Evolutionary conservation across 2,888 invertebrate genomes (phyloP).

Genomic region (Chrysodeixis includens): DNA sequence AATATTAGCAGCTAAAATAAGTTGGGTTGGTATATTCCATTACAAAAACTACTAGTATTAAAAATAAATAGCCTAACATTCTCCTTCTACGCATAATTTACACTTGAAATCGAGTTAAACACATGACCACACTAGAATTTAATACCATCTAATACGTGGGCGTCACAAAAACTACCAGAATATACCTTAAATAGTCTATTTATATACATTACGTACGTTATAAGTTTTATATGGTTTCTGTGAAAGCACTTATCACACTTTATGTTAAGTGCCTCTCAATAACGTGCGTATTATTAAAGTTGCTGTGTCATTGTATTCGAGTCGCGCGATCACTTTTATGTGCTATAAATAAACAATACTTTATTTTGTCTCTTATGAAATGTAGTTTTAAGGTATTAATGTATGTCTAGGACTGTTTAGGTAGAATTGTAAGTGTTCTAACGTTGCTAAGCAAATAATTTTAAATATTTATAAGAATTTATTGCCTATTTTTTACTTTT

Average conservation of each 20-base stretch:
- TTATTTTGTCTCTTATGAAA: neutral
- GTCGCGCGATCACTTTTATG: neutral
- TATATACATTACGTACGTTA: conserved; percentile 13
- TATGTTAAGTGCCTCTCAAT: conserved; percentile 28
- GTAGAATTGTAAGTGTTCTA: too few relatives aligned
- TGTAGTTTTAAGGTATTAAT: neutral
- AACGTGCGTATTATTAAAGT: conserved; percentile 16
- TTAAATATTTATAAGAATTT: too few relatives aligned
- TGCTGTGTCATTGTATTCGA: conserved; percentile 14
- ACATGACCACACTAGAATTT: neutral
- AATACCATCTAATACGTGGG: neutral
- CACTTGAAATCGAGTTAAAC: neutral
- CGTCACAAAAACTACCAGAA: neutral
- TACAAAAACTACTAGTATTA: too few relatives aligned
- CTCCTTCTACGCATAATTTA: neutral
- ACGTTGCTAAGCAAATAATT: too few relatives aligned
- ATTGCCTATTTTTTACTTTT: too few relatives aligned
- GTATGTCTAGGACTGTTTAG: too few relatives aligned
- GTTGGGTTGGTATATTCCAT: too few relatives aligned
- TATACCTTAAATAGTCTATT: neutral
- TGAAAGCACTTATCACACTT: conserved; percentile 25
- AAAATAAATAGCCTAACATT: neutral
- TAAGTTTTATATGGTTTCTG: conserved; percentile 28
- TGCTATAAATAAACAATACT: neutral
- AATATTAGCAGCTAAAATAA: too few relatives aligned